Evolutionary conservation across 2,113 vertebrate genomes (phyloP), one percentile per base, ranked within the genome.

Genomic region (Odocoileus hemionus): DNA sequence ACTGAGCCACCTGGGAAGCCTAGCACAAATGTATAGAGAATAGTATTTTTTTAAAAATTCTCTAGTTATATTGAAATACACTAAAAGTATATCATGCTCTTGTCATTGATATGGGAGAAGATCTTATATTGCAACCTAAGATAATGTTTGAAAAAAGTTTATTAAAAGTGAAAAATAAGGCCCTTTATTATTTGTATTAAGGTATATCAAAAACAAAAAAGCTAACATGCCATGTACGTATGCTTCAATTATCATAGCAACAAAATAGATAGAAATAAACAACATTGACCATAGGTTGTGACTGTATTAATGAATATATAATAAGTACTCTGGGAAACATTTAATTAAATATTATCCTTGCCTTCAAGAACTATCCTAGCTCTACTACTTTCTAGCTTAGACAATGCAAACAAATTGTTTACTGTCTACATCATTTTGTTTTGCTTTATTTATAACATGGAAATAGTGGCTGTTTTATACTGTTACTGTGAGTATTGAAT

Each of bases 401-500:
- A 91, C 89, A 95, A n/a, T 45, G 87, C 74, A 43, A 83, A 58
- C 23, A 61, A 79, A 90, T 61, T 52, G 2, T 43, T 64, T 88
- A 36, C 13, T 84, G 61, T 83, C 78, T 50, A 45, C 54, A 79
- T 33, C 25, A 36, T 87, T 84, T 86, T 93, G 61, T 97, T 91
- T 93, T 67, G 28, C 28, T 87, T 94, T 64, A 78, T 95, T 70
- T 92, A 13, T 96, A 94, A 67, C 39, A 30, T 95, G 89, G 57
- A 80, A 87, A 94, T 97, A 2, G 0, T 96, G 33, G 4, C 83
- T 30, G 89, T 39, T 60, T 92, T 60, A 85, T 85, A 78, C 64
- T 94, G 54, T 97, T 91, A 57, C n/a, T 92, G 23, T 90, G 87
- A 95, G 58, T 36, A 93, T 67, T 92, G 47, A 89, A 96, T 96